Conservation (phyloP, 2,797 vertebrate genomes). For the Natrix natrix region DNA sequence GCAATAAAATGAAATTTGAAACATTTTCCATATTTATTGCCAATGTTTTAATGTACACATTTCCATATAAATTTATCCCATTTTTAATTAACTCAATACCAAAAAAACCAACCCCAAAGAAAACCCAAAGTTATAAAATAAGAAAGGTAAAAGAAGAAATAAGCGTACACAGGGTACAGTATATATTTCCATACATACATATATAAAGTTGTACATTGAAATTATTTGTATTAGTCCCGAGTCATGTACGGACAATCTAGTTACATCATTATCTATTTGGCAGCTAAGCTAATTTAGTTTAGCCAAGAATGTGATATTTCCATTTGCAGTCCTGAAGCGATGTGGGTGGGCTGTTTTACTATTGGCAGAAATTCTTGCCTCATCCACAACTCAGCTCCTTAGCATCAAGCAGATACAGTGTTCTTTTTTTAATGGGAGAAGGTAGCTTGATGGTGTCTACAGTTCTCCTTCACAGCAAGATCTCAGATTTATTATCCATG, state of each 20-base stretch:
- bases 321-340: not conserved
- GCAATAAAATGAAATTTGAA: not conserved
- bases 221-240: not conserved
- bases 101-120: not conserved
- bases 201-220: not conserved
- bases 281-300: not conserved
- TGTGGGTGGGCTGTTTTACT: not conserved
- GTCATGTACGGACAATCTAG: not conserved
- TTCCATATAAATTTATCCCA: not conserved
- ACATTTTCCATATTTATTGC: not conserved
- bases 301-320: not conserved
- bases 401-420: not conserved
- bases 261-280: not conserved
- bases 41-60: not conserved
- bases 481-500: not conserved
- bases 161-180: not conserved
- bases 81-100: not conserved
- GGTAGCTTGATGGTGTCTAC: not conserved
- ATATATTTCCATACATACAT: not conserved
- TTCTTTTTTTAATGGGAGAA: not conserved
- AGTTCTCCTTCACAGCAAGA: not conserved
- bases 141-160: not conserved
- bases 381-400: not conserved
- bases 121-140: not conserved
- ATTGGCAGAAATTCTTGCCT: not conserved